A percentile compares a stretch with the other conserved stretches of the same genome.
These are phyloP conservation scores for Drosophila miranda DNA, from an alignment of 1,140 invertebrate species.

Conservation along the genomic window DNA sequence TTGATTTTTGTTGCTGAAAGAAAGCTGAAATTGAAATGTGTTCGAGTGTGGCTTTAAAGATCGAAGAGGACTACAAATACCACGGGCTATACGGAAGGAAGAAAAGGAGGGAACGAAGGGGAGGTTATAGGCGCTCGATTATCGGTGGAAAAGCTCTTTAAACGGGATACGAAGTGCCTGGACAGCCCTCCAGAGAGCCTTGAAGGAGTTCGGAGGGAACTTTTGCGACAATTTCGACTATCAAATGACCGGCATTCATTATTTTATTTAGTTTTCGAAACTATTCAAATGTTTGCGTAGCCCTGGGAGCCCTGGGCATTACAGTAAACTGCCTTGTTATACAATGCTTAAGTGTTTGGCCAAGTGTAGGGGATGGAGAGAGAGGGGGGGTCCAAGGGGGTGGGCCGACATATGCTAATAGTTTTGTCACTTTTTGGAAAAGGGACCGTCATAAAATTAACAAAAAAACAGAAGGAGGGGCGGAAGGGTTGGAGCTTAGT, in stretches of 20 bases:
- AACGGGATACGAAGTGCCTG: not conserved
- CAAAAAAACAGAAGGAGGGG: conserved; percentile 13
- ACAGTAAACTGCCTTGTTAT: conserved; percentile 56
- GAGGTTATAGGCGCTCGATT: too few relatives aligned
- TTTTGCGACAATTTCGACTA: conserved; percentile 34
- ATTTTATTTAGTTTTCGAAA: conserved; percentile 47
- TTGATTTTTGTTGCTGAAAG: too few relatives aligned
- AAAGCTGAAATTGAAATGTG: too few relatives aligned
- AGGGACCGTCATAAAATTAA: conserved; percentile 51
- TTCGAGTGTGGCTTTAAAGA: too few relatives aligned
- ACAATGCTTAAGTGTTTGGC: conserved; percentile 49
- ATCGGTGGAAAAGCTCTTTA: not conserved
- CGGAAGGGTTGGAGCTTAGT: not conserved
- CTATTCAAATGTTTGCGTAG: conserved; percentile 42
- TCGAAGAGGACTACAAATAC: too few relatives aligned
- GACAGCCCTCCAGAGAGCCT: conserved; percentile 14
- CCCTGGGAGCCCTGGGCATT: conserved; percentile 43
- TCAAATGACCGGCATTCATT: conserved; percentile 50
- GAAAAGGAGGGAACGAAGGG: too few relatives aligned
- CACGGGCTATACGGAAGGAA: too few relatives aligned
- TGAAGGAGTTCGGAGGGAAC: conserved; percentile 29
- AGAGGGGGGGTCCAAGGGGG: not conserved
- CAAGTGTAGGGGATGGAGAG: conserved; percentile 1
- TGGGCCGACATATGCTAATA: conserved; percentile 47
- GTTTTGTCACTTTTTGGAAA: conserved; percentile 49